Base-by-base conservation (phyloP, 2,888 invertebrate genomes). In the Tetanocera ferruginea region DNA sequence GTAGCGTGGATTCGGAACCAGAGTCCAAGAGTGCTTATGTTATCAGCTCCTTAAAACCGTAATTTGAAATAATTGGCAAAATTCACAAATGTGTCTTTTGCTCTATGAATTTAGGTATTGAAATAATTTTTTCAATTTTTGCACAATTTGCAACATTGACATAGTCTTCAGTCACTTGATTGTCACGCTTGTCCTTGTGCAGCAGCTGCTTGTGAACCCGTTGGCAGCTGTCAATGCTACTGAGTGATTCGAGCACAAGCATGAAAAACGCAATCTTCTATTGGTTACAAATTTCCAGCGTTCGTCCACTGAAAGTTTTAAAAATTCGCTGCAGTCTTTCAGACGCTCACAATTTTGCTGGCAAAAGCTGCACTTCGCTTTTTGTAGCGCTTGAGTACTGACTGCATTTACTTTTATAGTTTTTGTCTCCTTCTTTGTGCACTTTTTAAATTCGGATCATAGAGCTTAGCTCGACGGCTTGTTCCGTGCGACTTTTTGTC, bases 261-360 rank as follows among this genome's bases (percentile, higher is more conserved):
- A 62, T 14, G 62, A 62, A 67, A 78, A 78, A 34, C 76, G 72
- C 14, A 70, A 6, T 17, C 52, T 62, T 11, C n/a, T 23, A n/a
- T 28, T 1, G 17, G 77, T 78, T 3, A 71, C 49, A 25, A 66
- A 52, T 5, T 77, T 49, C 72, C 74, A 76, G n/a, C 72, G 71
- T 23, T 64, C 72, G 19, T 78, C 67, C 17, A 55, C 52, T 14
- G 60, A 57, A 3, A 69, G 49, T 11, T 60, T 57, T n/a, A 55
- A 49, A 60, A 79, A 79, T 11, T 25, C 19, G 14, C 76, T 28
- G n/a, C 73, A 43, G n/a, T 37, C 43, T 5, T 67, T 62, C 2
- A 31, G 28, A 17, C 17, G 11, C 1, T 2, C 31, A 25, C 62
- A 62, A 17, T 17, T 31, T 62, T 62, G 25, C 17, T 62, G 3